Evolutionary conservation across 2,797 vertebrate genomes (phyloP).

Genomic region (Phrynocephalus guinanensis): DNA sequence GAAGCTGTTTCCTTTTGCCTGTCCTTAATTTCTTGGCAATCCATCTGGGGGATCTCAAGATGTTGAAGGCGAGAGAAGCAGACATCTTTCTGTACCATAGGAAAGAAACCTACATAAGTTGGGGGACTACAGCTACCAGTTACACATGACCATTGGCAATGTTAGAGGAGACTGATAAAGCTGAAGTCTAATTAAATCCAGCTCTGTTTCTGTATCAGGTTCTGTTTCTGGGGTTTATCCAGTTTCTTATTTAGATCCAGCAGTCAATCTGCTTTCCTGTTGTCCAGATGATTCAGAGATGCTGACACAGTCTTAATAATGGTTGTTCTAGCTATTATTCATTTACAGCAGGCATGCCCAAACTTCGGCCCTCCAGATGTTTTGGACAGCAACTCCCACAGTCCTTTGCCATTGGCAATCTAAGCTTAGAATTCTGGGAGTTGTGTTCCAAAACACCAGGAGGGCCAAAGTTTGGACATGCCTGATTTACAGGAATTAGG

Average conservation of each 20-base stretch:
- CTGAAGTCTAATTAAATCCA: neutral
- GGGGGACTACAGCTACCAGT: neutral
- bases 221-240: neutral
- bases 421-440: too few species aligned
- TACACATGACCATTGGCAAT: neutral
- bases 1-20: neutral
- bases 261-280: neutral
- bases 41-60: neutral
- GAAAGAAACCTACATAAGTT: neutral
- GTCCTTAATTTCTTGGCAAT: neutral
- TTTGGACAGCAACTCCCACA: too few species aligned
- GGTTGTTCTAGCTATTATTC: too few species aligned
- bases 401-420: too few species aligned
- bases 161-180: neutral
- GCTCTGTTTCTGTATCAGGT: neutral
- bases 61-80: neutral
- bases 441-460: too few species aligned
- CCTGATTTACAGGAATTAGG: neutral
- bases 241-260: neutral
- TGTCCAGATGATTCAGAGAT: too few species aligned
- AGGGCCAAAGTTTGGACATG: too few species aligned
- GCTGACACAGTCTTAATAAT: too few species aligned
- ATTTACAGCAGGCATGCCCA: too few species aligned
- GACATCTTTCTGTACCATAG: neutral
- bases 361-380: too few species aligned